A percentile compares a stretch with the other conserved stretches of the same genome.
These are phyloP conservation scores for Netelia melanura DNA, from an alignment of 2,888 invertebrate genomes.

Conservation along the genomic window DNA sequence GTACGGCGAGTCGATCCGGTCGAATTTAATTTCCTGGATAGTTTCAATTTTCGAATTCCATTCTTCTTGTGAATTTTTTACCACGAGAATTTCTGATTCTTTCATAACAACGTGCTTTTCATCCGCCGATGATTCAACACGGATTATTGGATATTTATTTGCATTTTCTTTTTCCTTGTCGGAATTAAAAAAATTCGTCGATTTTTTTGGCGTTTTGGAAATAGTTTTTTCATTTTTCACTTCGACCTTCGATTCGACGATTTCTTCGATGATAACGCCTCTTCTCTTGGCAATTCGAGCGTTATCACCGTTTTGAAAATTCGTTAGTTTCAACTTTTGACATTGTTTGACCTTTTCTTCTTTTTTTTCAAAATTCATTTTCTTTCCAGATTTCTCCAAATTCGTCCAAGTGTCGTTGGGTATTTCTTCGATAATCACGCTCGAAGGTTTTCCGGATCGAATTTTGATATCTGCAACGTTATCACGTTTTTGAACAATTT, in stretches of 20 bases:
- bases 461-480: conserved; percentile 69
- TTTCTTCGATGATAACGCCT: background rate
- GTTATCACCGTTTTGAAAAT: conserved; percentile 1
- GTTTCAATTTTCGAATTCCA: background rate
- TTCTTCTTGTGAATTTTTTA: background rate
- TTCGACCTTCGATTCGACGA: background rate
- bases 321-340: background rate
- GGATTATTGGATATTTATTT: background rate
- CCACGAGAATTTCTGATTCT: background rate
- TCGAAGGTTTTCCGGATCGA: conserved; percentile 47
- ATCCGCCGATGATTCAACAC: background rate
- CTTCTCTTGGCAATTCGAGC: background rate
- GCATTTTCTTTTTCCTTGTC: background rate
- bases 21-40: conserved; percentile 30
- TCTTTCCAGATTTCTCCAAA: background rate
- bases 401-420: conserved; percentile 58
- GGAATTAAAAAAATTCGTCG: background rate
- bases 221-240: background rate
- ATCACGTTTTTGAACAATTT: conserved; percentile 36
- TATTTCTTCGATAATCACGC: conserved; percentile 75
- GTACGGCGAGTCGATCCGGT: conserved; percentile 77
- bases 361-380: background rate
- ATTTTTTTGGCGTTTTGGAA: background rate
- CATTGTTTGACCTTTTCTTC: background rate
- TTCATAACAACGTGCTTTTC: background rate